Percentiles rank a stretch among this genome's conserved stretches.
These are phyloP conservation scores for Pangasius mekongensis DNA, from an alignment of 2,797 vertebrate genomes.

Conservation along the genomic window DNA sequence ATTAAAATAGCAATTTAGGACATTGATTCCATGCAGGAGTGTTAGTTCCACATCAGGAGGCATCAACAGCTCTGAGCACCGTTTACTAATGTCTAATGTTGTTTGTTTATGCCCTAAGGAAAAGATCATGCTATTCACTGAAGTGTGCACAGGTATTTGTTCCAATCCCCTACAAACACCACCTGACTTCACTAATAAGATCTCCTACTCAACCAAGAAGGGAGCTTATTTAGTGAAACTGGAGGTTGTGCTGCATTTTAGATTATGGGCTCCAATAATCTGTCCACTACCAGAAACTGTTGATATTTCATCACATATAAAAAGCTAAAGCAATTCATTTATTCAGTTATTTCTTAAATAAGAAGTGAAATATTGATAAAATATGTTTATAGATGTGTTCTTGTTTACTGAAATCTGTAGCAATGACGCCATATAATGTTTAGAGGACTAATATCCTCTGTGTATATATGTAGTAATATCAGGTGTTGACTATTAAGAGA, in stretches of 20 bases:
- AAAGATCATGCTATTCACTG: not conserved
- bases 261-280: not conserved
- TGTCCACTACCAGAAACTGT: not conserved
- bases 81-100: not conserved
- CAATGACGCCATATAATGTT: not conserved
- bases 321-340: too few species aligned
- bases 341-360: too few species aligned
- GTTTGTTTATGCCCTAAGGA: not conserved
- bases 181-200: slow-evolving; percentile 17
- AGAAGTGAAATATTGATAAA: not conserved
- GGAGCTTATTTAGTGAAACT: not conserved
- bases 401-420: not conserved
- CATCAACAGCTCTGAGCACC: slow-evolving; percentile 5
- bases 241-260: not conserved
- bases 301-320: not conserved
- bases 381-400: not conserved
- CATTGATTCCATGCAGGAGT: slow-evolving; percentile 2
- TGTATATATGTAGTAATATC: not conserved
- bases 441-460: not conserved
- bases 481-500: not conserved
- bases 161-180: not conserved
- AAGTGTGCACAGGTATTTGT: slow-evolving; percentile 19
- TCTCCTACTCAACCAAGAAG: not conserved
- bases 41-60: not conserved
- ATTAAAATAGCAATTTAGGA: slow-evolving; percentile 6